Conservation (phyloP, 2,113 vertebrate species). For the Junco hyemalis region DNA sequence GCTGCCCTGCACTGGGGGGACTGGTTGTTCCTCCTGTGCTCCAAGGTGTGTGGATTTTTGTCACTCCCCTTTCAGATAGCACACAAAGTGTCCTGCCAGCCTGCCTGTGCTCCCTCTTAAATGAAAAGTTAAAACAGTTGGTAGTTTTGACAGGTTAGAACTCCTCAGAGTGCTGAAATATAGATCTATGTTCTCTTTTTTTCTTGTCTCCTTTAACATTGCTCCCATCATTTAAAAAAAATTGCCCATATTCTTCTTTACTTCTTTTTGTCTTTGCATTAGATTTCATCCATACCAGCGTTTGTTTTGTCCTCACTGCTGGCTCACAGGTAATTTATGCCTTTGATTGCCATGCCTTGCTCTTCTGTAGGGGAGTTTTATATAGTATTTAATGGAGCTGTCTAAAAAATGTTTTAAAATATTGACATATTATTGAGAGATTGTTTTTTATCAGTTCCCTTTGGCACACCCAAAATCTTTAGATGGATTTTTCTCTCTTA, state of each 20-base stretch:
- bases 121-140: not conserved
- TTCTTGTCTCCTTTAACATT: not conserved
- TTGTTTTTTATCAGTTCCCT: not conserved
- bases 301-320: not conserved
- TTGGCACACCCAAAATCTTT: not conserved
- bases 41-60: not conserved
- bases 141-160: not conserved
- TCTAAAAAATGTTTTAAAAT: constrained; percentile 1
- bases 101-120: not conserved
- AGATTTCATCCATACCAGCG: not conserved
- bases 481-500: not conserved
- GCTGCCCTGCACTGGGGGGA: not conserved
- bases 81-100: not conserved
- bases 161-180: not conserved
- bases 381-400: not conserved
- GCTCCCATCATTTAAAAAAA: not conserved
- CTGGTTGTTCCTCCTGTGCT: not conserved
- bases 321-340: not conserved
- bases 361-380: not conserved
- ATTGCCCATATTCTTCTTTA: not conserved
- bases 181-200: not conserved
- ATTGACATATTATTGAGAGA: not conserved
- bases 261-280: not conserved
- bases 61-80: not conserved
- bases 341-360: not conserved